Base-by-base conservation (phyloP, 2,113 vertebrate species). In the Dendropsophus ebraccatus region DNA sequence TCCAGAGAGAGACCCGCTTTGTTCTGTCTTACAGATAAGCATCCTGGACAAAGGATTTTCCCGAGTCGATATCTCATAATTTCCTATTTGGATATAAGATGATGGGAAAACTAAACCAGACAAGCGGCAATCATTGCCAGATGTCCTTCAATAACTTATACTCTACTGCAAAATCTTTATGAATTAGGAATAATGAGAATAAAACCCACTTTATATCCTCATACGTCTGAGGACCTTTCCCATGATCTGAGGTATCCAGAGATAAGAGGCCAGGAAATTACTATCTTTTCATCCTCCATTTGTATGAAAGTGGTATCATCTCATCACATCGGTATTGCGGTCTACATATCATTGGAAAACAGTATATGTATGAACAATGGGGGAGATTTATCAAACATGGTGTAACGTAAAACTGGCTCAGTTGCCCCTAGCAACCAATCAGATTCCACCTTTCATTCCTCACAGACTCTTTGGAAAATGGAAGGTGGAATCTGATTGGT, bases 251-350 rank as follows among this genome's bases (percentile, higher is more conserved):
- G 30, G 14, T 25, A 30, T 32, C 14, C 28, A 32, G 12, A 65
- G 60, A 65, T 65, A 65, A 65, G 25, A 23, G 30, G 60, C n/a
- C 62, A 67, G 62, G 62, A 67, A 67, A 67, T 67, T 32, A 32
- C 2, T 8, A 17, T 32, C 62, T 65, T 54, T 54, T 54, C 14
- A 16, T 54, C 14, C 14, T 54, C 50, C 50, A 5, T 62, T 13
- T 25, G 6, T 25, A 25, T 5, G 25, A 14, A 11, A 4, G 7
- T 14, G 58, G 58, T 28, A 2, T 32, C 32, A 30, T 65, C 28
- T 65, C 62, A 14, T 67, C 30, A 67, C 0, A 67, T 32, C 60
- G 28, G 25, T 65, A 65, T 13, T 28, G 12, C 13, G 4, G 5
- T 14, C 62, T 32, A 32, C 28, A 32, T 67, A 10, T 16, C 32